Percentiles rank a stretch among this genome's conserved stretches.
Evolutionary conservation across 64 coral and sea anemone genomes (phyloP).

Genomic region (Astreopora myriophthalma): DNA sequence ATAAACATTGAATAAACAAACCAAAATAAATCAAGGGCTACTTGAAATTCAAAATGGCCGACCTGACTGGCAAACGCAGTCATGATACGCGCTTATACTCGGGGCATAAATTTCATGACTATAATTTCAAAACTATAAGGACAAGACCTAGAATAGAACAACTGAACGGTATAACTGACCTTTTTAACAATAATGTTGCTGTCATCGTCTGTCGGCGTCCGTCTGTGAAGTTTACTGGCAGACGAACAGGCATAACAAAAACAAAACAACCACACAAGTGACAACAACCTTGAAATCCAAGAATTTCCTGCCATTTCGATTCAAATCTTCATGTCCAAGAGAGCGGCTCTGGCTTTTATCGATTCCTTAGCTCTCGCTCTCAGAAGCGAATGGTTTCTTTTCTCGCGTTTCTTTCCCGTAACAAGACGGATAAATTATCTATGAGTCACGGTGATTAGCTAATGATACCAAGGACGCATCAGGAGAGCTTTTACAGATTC

Average conservation of each 20-base stretch:
- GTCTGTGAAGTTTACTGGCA: background rate
- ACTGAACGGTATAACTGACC: background rate
- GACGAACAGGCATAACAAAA: background rate
- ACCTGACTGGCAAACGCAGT: background rate
- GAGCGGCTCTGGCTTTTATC: background rate
- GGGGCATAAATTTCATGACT: too few relatives aligned
- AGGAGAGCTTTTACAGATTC: background rate
- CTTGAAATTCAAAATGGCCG: constrained; percentile 21
- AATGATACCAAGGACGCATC: constrained; percentile 1
- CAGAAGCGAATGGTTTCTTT: background rate
- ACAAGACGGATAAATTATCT: background rate
- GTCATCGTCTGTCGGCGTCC: constrained; percentile 4
- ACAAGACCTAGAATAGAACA: background rate
- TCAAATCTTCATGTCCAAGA: constrained; percentile 6
- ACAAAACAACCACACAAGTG: background rate
- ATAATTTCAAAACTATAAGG: too few relatives aligned
- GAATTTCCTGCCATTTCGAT: constrained; percentile 1
- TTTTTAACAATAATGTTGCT: constrained; percentile 31
- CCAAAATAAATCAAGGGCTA: background rate
- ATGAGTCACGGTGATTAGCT: constrained; percentile 20
- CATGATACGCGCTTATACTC: background rate
- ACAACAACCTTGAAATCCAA: background rate
- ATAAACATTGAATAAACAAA: background rate
- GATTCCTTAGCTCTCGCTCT: background rate
- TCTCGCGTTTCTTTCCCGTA: background rate